phyloP scores from a whole-genome alignment of 2,888 invertebrate genomes.

The Pachycephus smyrnensis region DNA sequence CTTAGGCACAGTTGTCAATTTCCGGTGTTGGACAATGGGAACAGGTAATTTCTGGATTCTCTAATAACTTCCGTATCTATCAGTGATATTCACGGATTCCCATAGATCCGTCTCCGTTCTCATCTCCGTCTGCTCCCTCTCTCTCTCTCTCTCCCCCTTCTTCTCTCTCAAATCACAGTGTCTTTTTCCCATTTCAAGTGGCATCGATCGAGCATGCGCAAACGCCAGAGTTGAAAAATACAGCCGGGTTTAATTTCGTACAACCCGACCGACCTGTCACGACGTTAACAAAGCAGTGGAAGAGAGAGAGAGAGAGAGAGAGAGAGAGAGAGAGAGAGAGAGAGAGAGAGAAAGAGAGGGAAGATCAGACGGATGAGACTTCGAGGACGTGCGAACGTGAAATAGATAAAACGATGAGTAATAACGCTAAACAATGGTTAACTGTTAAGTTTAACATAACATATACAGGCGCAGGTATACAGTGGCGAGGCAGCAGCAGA shows the following conservation, averaged over 20 bases:
- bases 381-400: neutral
- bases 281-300: neutral
- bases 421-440: slow-evolving; percentile 22
- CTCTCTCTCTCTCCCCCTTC: neutral
- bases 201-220: too few relatives aligned
- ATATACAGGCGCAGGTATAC: slow-evolving; percentile 12
- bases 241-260: too few relatives aligned
- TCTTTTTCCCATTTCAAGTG: too few relatives aligned
- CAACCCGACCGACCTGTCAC: too few relatives aligned
- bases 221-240: too few relatives aligned
- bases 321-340: neutral
- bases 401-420: slow-evolving; percentile 15
- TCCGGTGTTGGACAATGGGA: too few relatives aligned
- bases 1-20: too few relatives aligned
- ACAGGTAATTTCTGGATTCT: too few relatives aligned
- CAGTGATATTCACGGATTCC: too few relatives aligned
- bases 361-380: neutral
- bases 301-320: neutral
- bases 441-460: slow-evolving; percentile 23
- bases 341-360: neutral
- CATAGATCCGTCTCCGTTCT: too few relatives aligned
- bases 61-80: too few relatives aligned
- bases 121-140: too few relatives aligned
- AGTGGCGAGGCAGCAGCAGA: neutral
- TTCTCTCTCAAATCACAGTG: neutral